Percentiles rank a stretch among this genome's conserved stretches.
phyloP scores from a whole-genome alignment of 2,888 invertebrate species.

The Cactoblastis cactorum region DNA sequence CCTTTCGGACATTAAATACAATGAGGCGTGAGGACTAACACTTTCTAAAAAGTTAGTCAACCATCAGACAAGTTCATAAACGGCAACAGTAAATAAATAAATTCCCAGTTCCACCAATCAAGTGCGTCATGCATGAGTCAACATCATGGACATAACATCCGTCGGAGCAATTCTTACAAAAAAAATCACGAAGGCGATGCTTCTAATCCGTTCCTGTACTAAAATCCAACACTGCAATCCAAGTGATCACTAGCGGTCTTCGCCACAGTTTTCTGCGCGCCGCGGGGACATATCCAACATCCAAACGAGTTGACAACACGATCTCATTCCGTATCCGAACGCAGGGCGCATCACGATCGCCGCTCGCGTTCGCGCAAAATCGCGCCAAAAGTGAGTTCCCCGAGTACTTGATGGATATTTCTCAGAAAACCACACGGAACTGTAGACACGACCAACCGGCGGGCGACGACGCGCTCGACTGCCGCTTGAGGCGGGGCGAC shows the following conservation, averaged over 20 bases:
- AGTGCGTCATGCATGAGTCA: slow-evolving; percentile 77
- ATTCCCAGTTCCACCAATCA: slow-evolving; percentile 69
- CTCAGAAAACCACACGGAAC: slow-evolving; percentile 32
- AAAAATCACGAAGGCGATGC: slow-evolving; percentile 45
- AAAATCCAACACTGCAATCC: slow-evolving; percentile 78
- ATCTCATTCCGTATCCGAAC: slow-evolving; percentile 62
- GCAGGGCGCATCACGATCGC: slow-evolving; percentile 61
- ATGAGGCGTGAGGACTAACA: neutral
- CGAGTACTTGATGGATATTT: slow-evolving; percentile 41
- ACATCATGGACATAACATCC: slow-evolving; percentile 72
- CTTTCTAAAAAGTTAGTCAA: neutral
- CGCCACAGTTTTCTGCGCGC: slow-evolving; percentile 63
- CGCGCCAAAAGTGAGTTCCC: slow-evolving; percentile 72
- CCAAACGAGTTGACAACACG: slow-evolving; percentile 47
- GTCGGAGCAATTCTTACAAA: slow-evolving; percentile 65
- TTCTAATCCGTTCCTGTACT: slow-evolving; percentile 48
- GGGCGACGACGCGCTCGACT: slow-evolving; percentile 66
- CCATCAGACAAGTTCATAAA: slow-evolving; percentile 20
- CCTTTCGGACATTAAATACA: too few species aligned
- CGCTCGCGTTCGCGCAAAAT: slow-evolving; percentile 58
- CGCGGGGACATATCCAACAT: slow-evolving; percentile 41
- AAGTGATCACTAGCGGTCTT: slow-evolving; percentile 61
- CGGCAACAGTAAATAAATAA: slow-evolving; percentile 40
- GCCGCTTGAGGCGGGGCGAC: slow-evolving; percentile 57
- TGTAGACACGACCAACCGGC: slow-evolving; percentile 47